Percentiles rank a stretch among this genome's conserved stretches.
Evolutionary conservation across 2,113 vertebrate species (phyloP).

Genomic region (Physeter macrocephalus): DNA sequence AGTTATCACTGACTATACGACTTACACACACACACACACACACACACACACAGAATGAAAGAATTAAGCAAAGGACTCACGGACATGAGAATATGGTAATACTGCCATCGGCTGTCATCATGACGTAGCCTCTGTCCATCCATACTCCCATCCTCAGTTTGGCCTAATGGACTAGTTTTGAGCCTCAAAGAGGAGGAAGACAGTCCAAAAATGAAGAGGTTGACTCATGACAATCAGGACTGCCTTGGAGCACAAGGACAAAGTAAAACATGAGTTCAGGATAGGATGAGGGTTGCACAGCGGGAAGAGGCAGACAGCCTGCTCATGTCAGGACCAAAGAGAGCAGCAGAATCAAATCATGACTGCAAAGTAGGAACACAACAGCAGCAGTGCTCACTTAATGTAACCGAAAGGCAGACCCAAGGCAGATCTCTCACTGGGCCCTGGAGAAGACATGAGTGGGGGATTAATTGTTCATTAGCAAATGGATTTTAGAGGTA

Average conservation of each 20-base stretch:
- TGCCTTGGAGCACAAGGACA: not conserved
- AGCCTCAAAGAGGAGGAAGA: not conserved
- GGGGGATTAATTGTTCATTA: not conserved
- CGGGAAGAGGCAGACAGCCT: not conserved
- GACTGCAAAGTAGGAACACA: not conserved
- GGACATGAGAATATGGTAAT: not conserved
- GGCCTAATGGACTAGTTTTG: not conserved
- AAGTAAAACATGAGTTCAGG: not conserved
- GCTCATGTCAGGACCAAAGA: not conserved
- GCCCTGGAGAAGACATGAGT: not conserved
- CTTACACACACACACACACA: not conserved
- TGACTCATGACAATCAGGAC: not conserved
- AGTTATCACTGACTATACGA: not conserved
- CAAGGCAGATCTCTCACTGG: not conserved
- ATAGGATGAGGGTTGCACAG: no score
- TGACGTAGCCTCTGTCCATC: not conserved
- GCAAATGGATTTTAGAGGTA: slow-evolving; percentile 4
- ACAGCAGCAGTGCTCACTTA: not conserved
- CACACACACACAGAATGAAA: not conserved
- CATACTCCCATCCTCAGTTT: not conserved
- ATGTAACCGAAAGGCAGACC: rapidly evolving
- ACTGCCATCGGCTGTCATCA: not conserved
- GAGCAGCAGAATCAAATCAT: not conserved
- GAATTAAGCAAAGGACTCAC: not conserved
- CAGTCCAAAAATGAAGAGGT: not conserved